Evolutionary conservation across 1,140 invertebrate genomes (phyloP).

Genomic region (Bacillus rossius): DNA sequence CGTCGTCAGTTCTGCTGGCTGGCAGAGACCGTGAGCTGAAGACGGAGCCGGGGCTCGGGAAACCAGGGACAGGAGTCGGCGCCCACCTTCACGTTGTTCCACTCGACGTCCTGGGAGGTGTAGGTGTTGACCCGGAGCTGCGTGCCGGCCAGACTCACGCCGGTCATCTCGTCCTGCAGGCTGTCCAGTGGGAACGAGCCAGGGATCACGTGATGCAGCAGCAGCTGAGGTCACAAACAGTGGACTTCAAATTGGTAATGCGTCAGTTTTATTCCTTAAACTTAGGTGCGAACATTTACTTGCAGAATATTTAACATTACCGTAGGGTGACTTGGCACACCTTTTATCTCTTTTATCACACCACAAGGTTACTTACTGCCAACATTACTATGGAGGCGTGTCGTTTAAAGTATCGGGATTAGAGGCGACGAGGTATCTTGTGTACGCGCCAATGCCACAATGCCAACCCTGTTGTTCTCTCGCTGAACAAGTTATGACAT

Average conservation of each 20-base stretch:
- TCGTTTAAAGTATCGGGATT: too few relatives aligned
- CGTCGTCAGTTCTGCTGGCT: too few relatives aligned
- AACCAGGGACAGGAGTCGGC: not conserved
- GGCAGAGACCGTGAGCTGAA: too few relatives aligned
- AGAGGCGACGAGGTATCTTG: too few relatives aligned
- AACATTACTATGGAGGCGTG: too few relatives aligned
- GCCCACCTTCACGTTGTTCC: conserved; percentile 73
- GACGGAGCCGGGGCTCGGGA: not conserved
- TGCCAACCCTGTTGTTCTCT: too few relatives aligned
- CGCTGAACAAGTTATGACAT: too few relatives aligned
- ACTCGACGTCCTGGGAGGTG: conserved; percentile 76
- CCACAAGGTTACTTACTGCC: too few relatives aligned
- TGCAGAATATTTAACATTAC: too few relatives aligned
- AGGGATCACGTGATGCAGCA: conserved; percentile 78
- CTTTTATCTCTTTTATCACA: too few relatives aligned
- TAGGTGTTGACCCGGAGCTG: conserved; percentile 79
- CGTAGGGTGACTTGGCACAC: too few relatives aligned
- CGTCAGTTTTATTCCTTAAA: not conserved
- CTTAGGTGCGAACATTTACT: not conserved
- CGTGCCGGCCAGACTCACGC: conserved; percentile 76
- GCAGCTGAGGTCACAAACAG: conserved; percentile 47
- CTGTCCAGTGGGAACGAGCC: conserved; percentile 69
- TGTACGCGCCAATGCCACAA: too few relatives aligned
- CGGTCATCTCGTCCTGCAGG: conserved; percentile 82
- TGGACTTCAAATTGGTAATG: not conserved